Conservation (phyloP, 1,140 invertebrate genomes). For the Pachypeltis micranthus region DNA sequence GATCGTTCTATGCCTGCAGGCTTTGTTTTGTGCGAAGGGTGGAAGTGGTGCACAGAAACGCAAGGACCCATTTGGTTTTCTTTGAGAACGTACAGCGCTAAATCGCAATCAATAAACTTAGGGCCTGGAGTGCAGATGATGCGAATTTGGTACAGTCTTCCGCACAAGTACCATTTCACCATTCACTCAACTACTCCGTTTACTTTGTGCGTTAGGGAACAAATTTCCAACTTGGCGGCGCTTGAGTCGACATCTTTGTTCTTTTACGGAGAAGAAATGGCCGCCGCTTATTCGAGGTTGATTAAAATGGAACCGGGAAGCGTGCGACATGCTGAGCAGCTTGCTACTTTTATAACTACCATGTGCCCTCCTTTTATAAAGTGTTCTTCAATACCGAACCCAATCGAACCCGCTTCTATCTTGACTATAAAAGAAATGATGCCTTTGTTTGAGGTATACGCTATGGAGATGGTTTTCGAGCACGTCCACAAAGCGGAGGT, state of each 20-base stretch:
- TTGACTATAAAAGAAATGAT: not conserved
- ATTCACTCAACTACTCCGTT: not conserved
- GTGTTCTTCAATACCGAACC: not conserved
- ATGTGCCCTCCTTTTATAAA: not conserved
- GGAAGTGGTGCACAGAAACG: not conserved
- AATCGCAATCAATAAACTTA: not conserved
- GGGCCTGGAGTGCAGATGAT: not conserved
- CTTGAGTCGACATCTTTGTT: not conserved
- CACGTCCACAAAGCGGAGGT: not conserved
- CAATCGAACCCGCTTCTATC: not conserved
- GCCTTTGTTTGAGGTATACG: not conserved
- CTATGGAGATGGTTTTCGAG: not conserved
- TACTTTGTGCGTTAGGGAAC: not conserved
- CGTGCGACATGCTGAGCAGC: not conserved
- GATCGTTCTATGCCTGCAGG: not conserved
- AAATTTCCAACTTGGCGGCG: not conserved
- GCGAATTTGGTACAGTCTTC: slow-evolving; percentile 1
- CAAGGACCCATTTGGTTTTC: slow-evolving; percentile 4
- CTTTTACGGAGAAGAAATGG: not conserved
- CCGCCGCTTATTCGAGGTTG: not conserved
- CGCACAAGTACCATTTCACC: not conserved
- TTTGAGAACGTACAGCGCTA: not conserved
- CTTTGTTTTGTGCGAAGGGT: not conserved
- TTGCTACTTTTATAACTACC: not conserved
- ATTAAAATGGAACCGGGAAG: not conserved